Evolutionary conservation across 2,113 vertebrate genomes (phyloP), one percentile per base, ranked within the genome.

Genomic region (Campylomormyrus numenius): DNA sequence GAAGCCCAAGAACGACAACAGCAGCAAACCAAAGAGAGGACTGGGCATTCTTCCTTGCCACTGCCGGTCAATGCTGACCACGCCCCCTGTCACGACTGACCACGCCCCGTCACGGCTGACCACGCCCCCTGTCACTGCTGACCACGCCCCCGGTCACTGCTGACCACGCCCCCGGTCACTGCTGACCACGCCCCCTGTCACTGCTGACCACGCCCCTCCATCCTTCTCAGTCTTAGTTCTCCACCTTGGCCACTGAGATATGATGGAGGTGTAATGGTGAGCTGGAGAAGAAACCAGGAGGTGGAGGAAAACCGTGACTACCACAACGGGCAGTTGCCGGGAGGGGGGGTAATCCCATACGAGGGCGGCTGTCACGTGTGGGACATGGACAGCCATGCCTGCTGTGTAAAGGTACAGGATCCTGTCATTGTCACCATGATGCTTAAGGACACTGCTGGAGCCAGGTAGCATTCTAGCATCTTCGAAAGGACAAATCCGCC

Each of bases 111-210:
- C 91, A 90, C 91, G 93, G 95, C 95, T 94, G 92, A 92, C 90
- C 53, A 91, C 90, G 93, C 92, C 93, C 94, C 92, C 93, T 93
- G 9, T 1, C 91, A 35, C 3, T 6, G 5, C 45, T 7, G 45
- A 7, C 45, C 45, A 46, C 45, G 1, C 45, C 48, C 9, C 48
- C 48, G 0, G 9, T 0, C 91, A 91, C 91, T 93, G 94, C 95
- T 93, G 92, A 92, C 90, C 53, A 91, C 90, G 93, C 93, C 93
- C 94, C 93, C 93, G 93, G 94, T 94, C 94, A 48, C 24, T 39
- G 48, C 62, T 91, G 50, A 5, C 50, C 50, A 53, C 53, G 0
- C 0, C 53, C 19, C 19, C 39, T 0, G 94, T 94, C 94, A 42
- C 24, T 39, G 48, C 62, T 91, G 50, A 19, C 50, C 50, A 53